Percentiles rank a stretch among this genome's conserved stretches.
Evolutionary conservation across 2,888 invertebrate species (phyloP).

Genomic region (Corbicula japonica): DNA sequence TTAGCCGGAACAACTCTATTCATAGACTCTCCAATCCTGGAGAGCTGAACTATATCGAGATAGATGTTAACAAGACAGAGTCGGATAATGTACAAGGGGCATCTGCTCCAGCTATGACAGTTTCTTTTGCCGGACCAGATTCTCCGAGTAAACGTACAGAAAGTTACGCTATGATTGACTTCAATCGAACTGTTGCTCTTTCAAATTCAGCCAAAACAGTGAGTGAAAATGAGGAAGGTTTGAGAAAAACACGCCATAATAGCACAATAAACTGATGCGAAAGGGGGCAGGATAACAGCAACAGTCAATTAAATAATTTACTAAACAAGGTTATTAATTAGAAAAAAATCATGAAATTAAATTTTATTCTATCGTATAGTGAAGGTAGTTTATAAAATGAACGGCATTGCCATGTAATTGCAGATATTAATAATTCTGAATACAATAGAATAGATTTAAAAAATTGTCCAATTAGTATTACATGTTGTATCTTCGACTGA

Average conservation of each 20-base stretch:
- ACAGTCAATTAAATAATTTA: too few relatives aligned
- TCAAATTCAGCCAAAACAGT: slow-evolving; percentile 92
- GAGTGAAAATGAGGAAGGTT: slow-evolving; percentile 89
- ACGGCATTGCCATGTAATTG: too few relatives aligned
- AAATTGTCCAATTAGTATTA: too few relatives aligned
- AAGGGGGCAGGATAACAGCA: too few relatives aligned
- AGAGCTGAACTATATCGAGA: slow-evolving; percentile 80
- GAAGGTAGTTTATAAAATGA: too few relatives aligned
- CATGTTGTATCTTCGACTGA: too few relatives aligned
- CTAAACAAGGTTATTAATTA: too few relatives aligned
- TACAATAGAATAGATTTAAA: too few relatives aligned
- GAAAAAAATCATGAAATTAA: too few relatives aligned
- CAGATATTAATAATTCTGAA: too few relatives aligned
- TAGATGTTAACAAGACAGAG: slow-evolving; percentile 77
- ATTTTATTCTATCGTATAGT: too few relatives aligned
- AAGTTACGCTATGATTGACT: slow-evolving; percentile 97
- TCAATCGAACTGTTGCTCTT: slow-evolving; percentile 96
- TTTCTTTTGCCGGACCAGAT: slow-evolving; percentile 77
- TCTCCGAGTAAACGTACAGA: slow-evolving; percentile 81
- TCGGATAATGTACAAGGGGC: slow-evolving; percentile 60
- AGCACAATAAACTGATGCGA: slow-evolving; percentile 76
- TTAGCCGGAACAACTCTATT: slow-evolving; percentile 17
- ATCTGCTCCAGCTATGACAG: slow-evolving; percentile 74
- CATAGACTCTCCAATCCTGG: slow-evolving; percentile 52
- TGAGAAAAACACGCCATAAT: slow-evolving; percentile 82